A percentile compares a stretch with the other conserved stretches of the same genome.
phyloP scores from a whole-genome alignment of 2,888 invertebrate genomes.

The Lymantria monacha region DNA sequence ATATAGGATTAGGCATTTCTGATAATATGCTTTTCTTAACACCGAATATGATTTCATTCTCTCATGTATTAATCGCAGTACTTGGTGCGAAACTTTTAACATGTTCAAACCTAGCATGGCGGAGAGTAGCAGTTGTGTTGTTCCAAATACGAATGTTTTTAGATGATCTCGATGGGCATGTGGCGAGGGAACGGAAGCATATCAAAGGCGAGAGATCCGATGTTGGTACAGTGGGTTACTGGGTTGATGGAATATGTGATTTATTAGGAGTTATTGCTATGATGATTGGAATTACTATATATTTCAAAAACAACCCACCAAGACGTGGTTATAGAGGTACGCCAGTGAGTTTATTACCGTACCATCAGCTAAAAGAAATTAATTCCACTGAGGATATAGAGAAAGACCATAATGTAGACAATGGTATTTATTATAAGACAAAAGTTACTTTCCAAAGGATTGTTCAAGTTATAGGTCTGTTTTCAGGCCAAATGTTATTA shows the following conservation, averaged over 20 bases:
- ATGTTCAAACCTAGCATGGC: slow-evolving; percentile 86
- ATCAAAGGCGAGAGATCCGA: slow-evolving; percentile 90
- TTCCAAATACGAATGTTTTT: slow-evolving; percentile 92
- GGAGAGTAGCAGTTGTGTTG: slow-evolving; percentile 88
- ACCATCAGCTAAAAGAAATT: slow-evolving; percentile 71
- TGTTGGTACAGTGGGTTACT: slow-evolving; percentile 90
- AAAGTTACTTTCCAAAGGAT: slow-evolving; percentile 86
- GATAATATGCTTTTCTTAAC: slow-evolving; percentile 84
- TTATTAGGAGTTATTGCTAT: slow-evolving; percentile 88
- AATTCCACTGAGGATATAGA: slow-evolving; percentile 71
- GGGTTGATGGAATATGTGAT: slow-evolving; percentile 92
- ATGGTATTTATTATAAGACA: slow-evolving; percentile 84
- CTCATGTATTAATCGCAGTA: slow-evolving; percentile 89
- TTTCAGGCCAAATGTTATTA: slow-evolving; percentile 87
- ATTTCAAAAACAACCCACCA: slow-evolving; percentile 87
- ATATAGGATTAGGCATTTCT: slow-evolving; percentile 85
- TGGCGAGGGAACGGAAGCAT: slow-evolving; percentile 89
- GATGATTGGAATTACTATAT: slow-evolving; percentile 86
- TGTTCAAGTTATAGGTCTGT: slow-evolving; percentile 84
- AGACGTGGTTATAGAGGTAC: slow-evolving; percentile 85
- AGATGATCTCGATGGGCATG: slow-evolving; percentile 93
- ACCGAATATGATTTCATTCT: slow-evolving; percentile 92
- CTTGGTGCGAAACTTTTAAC: slow-evolving; percentile 88
- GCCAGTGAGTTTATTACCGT: slow-evolving; percentile 82
- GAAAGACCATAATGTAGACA: slow-evolving; percentile 65